Conservation (phyloP, 2,113 vertebrate genomes). For the Turnix velox region DNA sequence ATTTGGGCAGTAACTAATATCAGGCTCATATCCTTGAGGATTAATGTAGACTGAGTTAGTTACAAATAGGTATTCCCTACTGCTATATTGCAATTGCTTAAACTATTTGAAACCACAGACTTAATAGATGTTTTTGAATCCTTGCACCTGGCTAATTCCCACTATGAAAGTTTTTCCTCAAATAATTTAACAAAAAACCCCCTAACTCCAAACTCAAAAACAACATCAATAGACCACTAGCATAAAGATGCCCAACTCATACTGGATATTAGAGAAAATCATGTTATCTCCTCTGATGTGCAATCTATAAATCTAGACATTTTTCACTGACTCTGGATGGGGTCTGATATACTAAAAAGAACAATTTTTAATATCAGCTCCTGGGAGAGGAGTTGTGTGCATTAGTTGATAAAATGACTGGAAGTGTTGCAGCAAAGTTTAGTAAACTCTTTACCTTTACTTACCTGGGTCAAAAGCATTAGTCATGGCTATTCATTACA, state of each 20-base stretch:
- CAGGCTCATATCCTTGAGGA: conserved; percentile 2
- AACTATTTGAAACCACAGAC: neutral
- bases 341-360: neutral
- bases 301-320: neutral
- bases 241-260: neutral
- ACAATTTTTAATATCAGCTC: neutral
- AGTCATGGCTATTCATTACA: conserved; percentile 45
- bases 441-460: conserved; percentile 50
- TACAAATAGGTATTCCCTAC: neutral
- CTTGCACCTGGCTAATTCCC: neutral
- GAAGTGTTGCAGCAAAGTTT: neutral
- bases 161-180: neutral
- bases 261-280: neutral
- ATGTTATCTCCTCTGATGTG: neutral
- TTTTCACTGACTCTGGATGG: neutral
- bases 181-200: neutral
- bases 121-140: neutral
- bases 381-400: neutral
- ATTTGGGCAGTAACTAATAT: neutral
- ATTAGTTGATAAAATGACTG: neutral
- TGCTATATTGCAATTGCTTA: neutral
- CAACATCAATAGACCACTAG: neutral
- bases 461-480: conserved; percentile 46
- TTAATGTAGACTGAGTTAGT: neutral
- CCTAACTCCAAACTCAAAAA: neutral